These are phyloP conservation scores for Xiphydria camelus DNA, from an alignment of 2,888 invertebrate genomes.

Conservation along the genomic window DNA sequence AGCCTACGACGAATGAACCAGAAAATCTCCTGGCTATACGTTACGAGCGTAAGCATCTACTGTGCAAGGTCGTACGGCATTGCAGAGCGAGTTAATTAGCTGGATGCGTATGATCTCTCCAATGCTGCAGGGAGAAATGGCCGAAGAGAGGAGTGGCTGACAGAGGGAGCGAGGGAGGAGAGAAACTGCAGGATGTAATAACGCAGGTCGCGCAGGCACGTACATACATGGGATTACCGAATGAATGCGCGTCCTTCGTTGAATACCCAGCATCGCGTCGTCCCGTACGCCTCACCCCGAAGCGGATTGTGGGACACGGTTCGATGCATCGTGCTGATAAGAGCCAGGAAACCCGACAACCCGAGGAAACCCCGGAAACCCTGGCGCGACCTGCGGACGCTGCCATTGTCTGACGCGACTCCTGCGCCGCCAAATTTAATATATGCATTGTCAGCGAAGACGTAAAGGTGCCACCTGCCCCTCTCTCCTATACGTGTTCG, in stretches of 20 bases:
- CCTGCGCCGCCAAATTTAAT: constrained; percentile 40
- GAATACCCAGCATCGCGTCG: too few relatives aligned
- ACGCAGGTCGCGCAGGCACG: neutral
- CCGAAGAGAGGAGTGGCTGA: too few relatives aligned
- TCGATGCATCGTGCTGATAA: too few relatives aligned
- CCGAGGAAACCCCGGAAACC: constrained; percentile 34
- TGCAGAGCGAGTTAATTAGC: constrained; percentile 42
- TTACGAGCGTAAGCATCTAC: too few relatives aligned
- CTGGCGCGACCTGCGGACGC: constrained; percentile 32
- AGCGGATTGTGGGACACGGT: too few relatives aligned
- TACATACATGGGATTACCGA: constrained; percentile 31
- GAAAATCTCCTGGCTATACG: too few relatives aligned
- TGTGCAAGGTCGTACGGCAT: constrained; percentile 36
- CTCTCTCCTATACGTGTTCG: neutral
- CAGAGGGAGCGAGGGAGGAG: neutral
- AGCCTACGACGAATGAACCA: too few relatives aligned
- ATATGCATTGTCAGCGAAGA: constrained; percentile 49
- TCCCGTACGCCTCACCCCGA: too few relatives aligned
- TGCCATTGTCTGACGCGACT: constrained; percentile 31
- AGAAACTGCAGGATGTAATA: neutral
- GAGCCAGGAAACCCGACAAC: constrained; percentile 26
- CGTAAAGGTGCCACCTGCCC: constrained; percentile 27
- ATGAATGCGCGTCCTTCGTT: constrained; percentile 23
- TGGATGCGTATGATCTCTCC: constrained; percentile 45
- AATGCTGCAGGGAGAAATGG: too few relatives aligned